A percentile compares a stretch with the other conserved stretches of the same genome.
Evolutionary conservation across 2,797 vertebrate genomes (phyloP).

Genomic region (Channallabes apus): DNA sequence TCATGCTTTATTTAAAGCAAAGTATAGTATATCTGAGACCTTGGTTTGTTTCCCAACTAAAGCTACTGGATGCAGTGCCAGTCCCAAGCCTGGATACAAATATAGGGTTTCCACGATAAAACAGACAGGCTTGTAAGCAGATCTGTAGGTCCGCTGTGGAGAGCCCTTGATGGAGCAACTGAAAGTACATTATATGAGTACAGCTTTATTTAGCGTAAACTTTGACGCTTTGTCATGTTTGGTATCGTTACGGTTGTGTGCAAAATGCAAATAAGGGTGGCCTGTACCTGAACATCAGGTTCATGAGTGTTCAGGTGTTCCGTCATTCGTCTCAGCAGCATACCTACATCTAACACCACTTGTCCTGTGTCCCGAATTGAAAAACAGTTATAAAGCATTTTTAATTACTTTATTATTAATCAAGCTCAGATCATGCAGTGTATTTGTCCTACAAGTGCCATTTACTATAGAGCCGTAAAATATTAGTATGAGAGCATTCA

Average conservation of each 20-base stretch:
- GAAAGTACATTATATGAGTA: background rate
- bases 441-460: too few species aligned
- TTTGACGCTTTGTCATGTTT: background rate
- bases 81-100: too few species aligned
- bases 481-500: background rate
- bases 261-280: conserved; percentile 8
- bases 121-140: too few species aligned
- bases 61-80: too few species aligned
- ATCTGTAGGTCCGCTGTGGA: too few species aligned
- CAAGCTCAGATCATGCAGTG: background rate
- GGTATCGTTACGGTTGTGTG: background rate
- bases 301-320: background rate
- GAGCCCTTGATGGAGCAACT: too few species aligned
- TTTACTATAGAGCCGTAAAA: background rate
- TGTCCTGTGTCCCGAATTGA: background rate
- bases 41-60: too few species aligned
- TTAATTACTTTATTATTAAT: background rate
- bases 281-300: background rate
- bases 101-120: too few species aligned
- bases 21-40: background rate
- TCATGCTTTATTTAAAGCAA: background rate
- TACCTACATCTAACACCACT: background rate
- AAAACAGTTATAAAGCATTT: background rate
- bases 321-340: background rate
- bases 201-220: background rate